A percentile compares a stretch with the other conserved stretches of the same genome.
Evolutionary conservation across 1,140 invertebrate genomes (phyloP).

Genomic region (Rhyzopertha dominica): DNA sequence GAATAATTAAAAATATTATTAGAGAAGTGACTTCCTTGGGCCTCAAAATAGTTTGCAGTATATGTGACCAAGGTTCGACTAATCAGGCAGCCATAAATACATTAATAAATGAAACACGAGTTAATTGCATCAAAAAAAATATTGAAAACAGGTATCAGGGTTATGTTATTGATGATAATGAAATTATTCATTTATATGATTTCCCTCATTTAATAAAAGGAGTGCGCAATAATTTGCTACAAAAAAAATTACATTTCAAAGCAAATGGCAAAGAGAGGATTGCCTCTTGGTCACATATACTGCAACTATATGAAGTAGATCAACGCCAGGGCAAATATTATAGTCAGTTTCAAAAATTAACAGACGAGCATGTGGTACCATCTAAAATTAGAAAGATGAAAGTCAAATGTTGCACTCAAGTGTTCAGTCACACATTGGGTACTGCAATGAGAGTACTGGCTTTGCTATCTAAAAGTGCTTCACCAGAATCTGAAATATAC

Average conservation of each 20-base stretch:
- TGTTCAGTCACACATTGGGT: slow-evolving; percentile 12
- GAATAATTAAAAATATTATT: too few relatives aligned
- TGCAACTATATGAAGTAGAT: slow-evolving; percentile 10
- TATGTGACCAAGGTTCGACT: slow-evolving; percentile 12
- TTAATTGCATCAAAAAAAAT: neutral
- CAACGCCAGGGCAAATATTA: neutral
- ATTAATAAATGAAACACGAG: slow-evolving; percentile 1
- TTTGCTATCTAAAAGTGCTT: too few relatives aligned
- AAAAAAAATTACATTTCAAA: slow-evolving; percentile 16
- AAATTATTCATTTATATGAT: slow-evolving; percentile 20
- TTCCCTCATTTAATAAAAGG: slow-evolving; percentile 21
- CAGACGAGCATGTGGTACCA: slow-evolving; percentile 16
- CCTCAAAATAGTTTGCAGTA: slow-evolving; percentile 9
- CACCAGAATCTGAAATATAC: slow-evolving; percentile 1
- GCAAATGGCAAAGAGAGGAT: slow-evolving; percentile 1
- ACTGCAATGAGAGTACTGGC: slow-evolving; percentile 5
- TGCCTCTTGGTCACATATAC: slow-evolving; percentile 16
- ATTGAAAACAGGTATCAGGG: slow-evolving; percentile 11
- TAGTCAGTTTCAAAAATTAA: slow-evolving; percentile 10
- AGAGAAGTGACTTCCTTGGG: too few relatives aligned
- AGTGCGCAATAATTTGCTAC: slow-evolving; percentile 18
- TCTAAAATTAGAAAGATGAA: slow-evolving; percentile 22
- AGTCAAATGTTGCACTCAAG: slow-evolving; percentile 19
- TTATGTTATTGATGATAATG: slow-evolving; percentile 15
- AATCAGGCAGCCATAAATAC: slow-evolving; percentile 14